Percentiles rank a stretch among this genome's conserved stretches.
phyloP scores from a whole-genome alignment of 2,888 invertebrate species.

The Cheilosia grossa region DNA sequence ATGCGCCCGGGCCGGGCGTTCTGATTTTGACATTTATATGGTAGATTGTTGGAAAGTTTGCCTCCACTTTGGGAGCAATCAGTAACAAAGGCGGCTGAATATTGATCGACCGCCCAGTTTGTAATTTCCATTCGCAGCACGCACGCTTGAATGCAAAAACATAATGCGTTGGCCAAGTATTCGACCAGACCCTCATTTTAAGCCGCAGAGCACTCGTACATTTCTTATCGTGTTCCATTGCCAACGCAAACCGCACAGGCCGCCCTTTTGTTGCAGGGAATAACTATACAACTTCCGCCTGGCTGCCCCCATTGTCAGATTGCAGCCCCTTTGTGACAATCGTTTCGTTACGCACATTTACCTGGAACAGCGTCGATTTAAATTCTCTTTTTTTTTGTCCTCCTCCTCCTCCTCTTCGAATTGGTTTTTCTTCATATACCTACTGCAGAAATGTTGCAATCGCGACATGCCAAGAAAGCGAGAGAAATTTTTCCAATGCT shows the following conservation, averaged over 20 bases:
- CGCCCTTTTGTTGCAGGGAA: constrained; percentile 33
- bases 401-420: not conserved
- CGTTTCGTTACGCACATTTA: constrained; percentile 67
- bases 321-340: constrained; percentile 57
- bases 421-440: constrained; percentile 6
- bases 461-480: constrained; percentile 29
- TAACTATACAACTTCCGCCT: constrained; percentile 60
- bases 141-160: constrained; percentile 33
- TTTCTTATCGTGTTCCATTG: constrained; percentile 57
- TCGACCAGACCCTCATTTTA: constrained; percentile 29
- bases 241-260: constrained; percentile 5
- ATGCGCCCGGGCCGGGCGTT: not conserved
- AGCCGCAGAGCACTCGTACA: constrained; percentile 33
- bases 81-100: not conserved
- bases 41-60: constrained; percentile 9
- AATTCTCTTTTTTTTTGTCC: constrained; percentile 7
- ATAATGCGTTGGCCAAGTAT: constrained; percentile 29
- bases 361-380: constrained; percentile 62
- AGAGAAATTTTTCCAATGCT: constrained; percentile 58
- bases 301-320: constrained; percentile 50
- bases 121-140: not conserved
- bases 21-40: constrained; percentile 16
- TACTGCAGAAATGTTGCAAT: constrained; percentile 48
- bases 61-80: not conserved
- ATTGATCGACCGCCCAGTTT: constrained; percentile 9